A percentile compares a stretch with the other conserved stretches of the same genome.
Conservation (phyloP, 2,888 invertebrate genomes). For the Theodoxus fluviatilis region DNA sequence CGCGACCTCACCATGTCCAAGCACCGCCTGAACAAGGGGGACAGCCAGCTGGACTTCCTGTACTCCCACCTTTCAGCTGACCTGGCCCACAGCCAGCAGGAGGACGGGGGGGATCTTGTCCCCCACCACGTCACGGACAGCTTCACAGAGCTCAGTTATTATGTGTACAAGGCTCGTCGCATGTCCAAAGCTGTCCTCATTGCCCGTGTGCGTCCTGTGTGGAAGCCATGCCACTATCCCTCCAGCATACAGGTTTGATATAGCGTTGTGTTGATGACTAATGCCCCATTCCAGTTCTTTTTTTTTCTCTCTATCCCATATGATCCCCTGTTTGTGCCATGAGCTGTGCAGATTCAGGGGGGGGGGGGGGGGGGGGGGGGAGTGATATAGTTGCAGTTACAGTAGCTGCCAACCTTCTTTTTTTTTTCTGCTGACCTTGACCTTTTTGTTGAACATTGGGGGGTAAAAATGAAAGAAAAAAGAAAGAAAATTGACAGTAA, state of each 20-base stretch:
- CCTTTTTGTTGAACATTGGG: too few relatives aligned
- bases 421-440: too few relatives aligned
- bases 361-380: too few relatives aligned
- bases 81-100: constrained; percentile 25
- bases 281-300: too few relatives aligned
- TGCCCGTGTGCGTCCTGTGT: constrained; percentile 70
- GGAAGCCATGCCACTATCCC: constrained; percentile 77
- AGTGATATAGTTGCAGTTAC: too few relatives aligned
- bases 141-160: constrained; percentile 95
- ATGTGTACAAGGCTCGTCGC: constrained; percentile 90
- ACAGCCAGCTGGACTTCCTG: constrained; percentile 90
- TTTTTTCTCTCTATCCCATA: too few relatives aligned
- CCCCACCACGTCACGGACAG: constrained; percentile 96
- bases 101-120: constrained; percentile 41
- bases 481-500: too few relatives aligned
- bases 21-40: constrained; percentile 94
- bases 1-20: constrained; percentile 92
- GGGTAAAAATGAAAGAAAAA: too few relatives aligned
- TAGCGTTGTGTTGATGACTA: too few relatives aligned
- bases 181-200: constrained; percentile 83
- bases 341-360: too few relatives aligned
- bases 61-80: constrained; percentile 70
- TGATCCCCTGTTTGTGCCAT: too few relatives aligned
- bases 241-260: constrained; percentile 72
- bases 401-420: too few relatives aligned